Conservation (phyloP, 1,140 invertebrate genomes). For the Aphaenogaster ashmeadi region DNA sequence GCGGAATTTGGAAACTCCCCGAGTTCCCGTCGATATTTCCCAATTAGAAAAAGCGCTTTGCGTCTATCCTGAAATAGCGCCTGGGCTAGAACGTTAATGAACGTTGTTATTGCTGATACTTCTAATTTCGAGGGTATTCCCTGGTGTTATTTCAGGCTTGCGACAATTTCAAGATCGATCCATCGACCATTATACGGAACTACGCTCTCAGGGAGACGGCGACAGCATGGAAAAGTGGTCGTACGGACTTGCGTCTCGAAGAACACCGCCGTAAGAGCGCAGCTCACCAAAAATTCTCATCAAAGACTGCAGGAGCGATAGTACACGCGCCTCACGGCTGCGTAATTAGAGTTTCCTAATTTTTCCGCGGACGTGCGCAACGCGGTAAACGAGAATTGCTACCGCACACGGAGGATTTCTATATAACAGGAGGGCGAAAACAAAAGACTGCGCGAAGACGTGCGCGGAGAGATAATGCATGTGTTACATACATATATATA, state of each 20-base stretch:
- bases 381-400: constrained; percentile 27
- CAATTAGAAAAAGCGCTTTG: not conserved
- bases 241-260: not conserved
- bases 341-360: constrained; percentile 55
- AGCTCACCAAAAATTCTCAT: constrained; percentile 25
- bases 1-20: not conserved
- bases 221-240: not conserved
- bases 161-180: not conserved
- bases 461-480: constrained; percentile 21
- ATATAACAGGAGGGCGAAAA: constrained; percentile 1
- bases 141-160: no score
- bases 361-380: constrained; percentile 31
- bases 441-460: constrained; percentile 48
- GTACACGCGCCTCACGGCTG: not conserved
- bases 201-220: not conserved
- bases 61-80: not conserved
- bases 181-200: not conserved
- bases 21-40: constrained; percentile 1
- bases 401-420: not conserved
- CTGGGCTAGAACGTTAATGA: not conserved
- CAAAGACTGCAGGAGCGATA: not conserved
- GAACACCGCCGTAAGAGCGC: not conserved
- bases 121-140: not conserved
- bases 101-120: not conserved
- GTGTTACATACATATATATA: constrained; percentile 13